A percentile compares a stretch with the other conserved stretches of the same genome.
Conservation (phyloP, 1,140 invertebrate genomes). For the Agrypnia vestita region DNA sequence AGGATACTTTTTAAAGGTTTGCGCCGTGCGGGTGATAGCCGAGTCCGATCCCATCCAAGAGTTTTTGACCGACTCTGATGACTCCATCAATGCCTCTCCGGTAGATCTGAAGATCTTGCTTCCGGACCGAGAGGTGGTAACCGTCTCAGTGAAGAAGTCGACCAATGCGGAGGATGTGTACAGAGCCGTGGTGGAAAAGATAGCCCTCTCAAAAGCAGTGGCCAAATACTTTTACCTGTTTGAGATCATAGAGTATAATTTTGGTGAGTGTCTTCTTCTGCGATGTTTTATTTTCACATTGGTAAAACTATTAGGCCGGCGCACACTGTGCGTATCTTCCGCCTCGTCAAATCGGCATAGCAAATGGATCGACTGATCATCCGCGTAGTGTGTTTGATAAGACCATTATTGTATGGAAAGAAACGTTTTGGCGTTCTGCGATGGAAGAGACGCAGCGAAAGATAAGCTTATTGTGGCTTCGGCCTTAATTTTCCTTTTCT, state of each 20-base stretch:
- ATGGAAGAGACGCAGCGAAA: no score
- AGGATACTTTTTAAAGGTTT: slow-evolving; percentile 75
- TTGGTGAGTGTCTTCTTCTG: slow-evolving; percentile 78
- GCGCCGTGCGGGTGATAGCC: slow-evolving; percentile 97
- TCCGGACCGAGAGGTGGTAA: slow-evolving; percentile 90
- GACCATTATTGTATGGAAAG: no score
- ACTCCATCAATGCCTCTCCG: slow-evolving; percentile 87
- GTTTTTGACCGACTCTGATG: slow-evolving; percentile 94
- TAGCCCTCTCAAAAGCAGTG: slow-evolving; percentile 85
- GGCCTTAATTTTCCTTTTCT: no score
- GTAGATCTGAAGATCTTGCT: slow-evolving; percentile 94
- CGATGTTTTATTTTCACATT: no score
- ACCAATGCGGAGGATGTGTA: slow-evolving; percentile 94
- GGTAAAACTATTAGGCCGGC: no score
- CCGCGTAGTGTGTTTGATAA: no score
- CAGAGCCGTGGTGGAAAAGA: slow-evolving; percentile 89
- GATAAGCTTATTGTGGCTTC: no score
- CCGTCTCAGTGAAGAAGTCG: slow-evolving; percentile 93
- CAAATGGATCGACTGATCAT: no score
- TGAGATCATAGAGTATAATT: slow-evolving; percentile 98
- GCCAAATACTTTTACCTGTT: slow-evolving; percentile 97
- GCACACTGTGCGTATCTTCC: no score
- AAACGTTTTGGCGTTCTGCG: no score
- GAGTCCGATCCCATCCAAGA: slow-evolving; percentile 98
- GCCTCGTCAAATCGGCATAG: no score